Base-by-base conservation (phyloP, 2,888 invertebrate species). In the Alentia gelatinosa region DNA sequence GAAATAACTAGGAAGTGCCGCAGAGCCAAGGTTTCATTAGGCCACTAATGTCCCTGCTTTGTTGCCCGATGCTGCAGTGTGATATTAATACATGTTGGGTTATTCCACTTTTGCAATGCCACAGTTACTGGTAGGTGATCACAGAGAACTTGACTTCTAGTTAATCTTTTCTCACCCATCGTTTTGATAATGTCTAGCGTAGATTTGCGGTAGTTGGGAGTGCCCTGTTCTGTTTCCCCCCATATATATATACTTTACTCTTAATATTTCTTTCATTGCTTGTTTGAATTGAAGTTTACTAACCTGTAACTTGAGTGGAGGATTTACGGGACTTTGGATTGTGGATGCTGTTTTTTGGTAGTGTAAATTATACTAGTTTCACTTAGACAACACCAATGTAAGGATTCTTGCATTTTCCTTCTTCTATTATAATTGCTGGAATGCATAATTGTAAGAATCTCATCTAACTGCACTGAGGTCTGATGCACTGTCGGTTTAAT, bases 101-200 rank as follows among this genome's bases (percentile, higher is more conserved):
- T 86, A 33, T 86, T 86, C 86, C 86, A 42, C 42, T 86, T 86
- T 79, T n/a, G n/a, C 79, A 47, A 26, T 86, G 86, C 86, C 86
- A 86, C 86, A 86, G 86, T 86, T n/a, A 86, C 86, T 42, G 86
- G 86, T 86, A 86, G 86, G 86, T 86, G 47, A 12, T 30, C 86
- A 35, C 7, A n/a, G 79, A 79, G 23, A 39, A 35, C 79, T 5
- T 79, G 19, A 15, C 39, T 79, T 79, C 79, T 79, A 79, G 1
- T 35, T 39, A 1, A 37, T 79, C 39, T 39, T 39, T 79, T n/a
- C 39, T 37, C 79, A 79, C 37, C 39, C 33, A 30, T 26, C 39
- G 68, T 68, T 74, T 33, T 74, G 5, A n/a, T 15, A 39, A 79
- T 37, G 37, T 79, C 37, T 79, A 79, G 39, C 37, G 68, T 68